Conservation (phyloP, 30 jellyfish, hydroid and myxozoan genomes). For the Haliclystus octoradiatus region DNA sequence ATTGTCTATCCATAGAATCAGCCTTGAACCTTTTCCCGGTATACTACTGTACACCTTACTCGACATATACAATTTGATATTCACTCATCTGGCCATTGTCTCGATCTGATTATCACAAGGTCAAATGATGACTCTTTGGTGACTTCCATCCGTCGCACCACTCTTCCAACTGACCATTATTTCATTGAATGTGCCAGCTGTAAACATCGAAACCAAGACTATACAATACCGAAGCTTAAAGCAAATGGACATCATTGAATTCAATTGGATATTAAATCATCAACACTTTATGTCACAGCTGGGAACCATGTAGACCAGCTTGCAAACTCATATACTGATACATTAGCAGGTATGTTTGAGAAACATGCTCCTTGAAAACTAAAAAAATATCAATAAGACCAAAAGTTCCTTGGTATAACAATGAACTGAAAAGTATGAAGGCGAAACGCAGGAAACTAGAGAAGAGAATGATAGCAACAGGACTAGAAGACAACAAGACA, state of each 20-base stretch:
- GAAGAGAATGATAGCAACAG: conserved; percentile 8
- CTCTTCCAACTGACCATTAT: neutral
- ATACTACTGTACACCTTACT: too few relatives aligned
- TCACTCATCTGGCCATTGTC: conserved; percentile 26
- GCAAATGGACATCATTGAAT: conserved; percentile 12
- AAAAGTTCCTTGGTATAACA: conserved; percentile 13
- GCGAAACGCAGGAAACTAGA: conserved; percentile 14
- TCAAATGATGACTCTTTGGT: conserved; percentile 7
- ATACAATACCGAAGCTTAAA: conserved; percentile 7
- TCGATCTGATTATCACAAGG: conserved; percentile 18
- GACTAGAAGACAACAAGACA: neutral
- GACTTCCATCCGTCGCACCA: neutral
- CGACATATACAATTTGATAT: conserved; percentile 14
- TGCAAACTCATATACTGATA: conserved; percentile 9
- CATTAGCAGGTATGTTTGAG: conserved; percentile 8
- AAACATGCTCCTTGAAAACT: conserved; percentile 15
- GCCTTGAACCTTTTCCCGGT: too few relatives aligned
- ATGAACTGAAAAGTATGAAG: conserved; percentile 13
- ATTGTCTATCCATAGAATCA: too few relatives aligned
- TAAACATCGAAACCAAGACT: neutral
- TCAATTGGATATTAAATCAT: conserved; percentile 17
- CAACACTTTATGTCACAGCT: neutral
- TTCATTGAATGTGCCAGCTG: neutral
- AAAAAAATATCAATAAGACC: conserved; percentile 19
- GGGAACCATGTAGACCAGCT: conserved; percentile 1